phyloP scores from a whole-genome alignment of 30 jellyfish, hydroid and myxozoan genomes.

The Morbakka virulenta region DNA sequence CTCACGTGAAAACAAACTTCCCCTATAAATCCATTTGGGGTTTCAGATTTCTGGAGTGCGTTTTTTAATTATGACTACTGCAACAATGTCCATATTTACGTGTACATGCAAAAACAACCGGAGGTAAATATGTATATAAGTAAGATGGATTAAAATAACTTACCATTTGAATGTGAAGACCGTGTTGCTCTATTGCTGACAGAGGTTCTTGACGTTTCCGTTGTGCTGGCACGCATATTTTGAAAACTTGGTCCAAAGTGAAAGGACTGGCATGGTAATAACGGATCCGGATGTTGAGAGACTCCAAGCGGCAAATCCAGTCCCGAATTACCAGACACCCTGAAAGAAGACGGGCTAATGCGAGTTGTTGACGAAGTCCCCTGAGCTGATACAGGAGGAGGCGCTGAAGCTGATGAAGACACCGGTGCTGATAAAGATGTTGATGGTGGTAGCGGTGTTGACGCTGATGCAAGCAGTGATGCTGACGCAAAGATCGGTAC shows the following conservation, averaged over 20 bases:
- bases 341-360: conserved; percentile 2
- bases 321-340: conserved; percentile 24
- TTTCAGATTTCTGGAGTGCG: too few species aligned
- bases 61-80: too few species aligned
- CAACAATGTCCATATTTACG: too few species aligned
- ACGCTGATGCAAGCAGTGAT: not conserved
- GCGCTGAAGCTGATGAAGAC: conserved; percentile 22
- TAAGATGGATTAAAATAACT: too few species aligned
- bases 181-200: too few species aligned
- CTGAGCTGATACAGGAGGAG: too few species aligned
- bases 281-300: conserved; percentile 76
- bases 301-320: conserved; percentile 4
- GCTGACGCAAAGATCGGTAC: conserved; percentile 35
- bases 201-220: too few species aligned
- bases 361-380: conserved; percentile 16
- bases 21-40: too few species aligned
- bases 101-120: too few species aligned
- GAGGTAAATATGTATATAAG: too few species aligned
- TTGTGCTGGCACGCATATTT: conserved; percentile 15
- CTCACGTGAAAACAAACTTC: too few species aligned
- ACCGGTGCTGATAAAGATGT: conserved; percentile 1
- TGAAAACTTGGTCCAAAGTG: conserved; percentile 96
- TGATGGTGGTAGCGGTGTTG: conserved; percentile 4
- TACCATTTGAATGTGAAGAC: too few species aligned
- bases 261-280: conserved; percentile 90